These are phyloP conservation scores for Leptestheria dahalacensis DNA, from an alignment of 1,140 invertebrate species.

Conservation along the genomic window DNA sequence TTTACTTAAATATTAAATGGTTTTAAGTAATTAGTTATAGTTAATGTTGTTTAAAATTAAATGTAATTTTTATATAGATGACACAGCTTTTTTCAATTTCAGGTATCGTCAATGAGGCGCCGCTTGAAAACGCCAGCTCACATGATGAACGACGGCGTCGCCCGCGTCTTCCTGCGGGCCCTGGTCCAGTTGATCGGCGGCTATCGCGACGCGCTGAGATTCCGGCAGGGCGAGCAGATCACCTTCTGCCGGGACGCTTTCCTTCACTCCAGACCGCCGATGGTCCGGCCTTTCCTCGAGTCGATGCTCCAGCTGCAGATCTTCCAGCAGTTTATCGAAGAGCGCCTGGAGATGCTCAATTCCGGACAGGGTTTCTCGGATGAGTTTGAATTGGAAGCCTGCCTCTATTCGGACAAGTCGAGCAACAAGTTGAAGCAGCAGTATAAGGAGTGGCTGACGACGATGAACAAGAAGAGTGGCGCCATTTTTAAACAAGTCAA, in stretches of 20 bases:
- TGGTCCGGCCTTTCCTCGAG: slow-evolving; percentile 71
- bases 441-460: slow-evolving; percentile 54
- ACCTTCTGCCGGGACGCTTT: slow-evolving; percentile 75
- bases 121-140: slow-evolving; percentile 49
- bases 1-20: slow-evolving; percentile 10
- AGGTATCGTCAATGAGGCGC: slow-evolving; percentile 50
- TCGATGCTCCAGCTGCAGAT: slow-evolving; percentile 87
- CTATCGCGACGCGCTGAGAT: slow-evolving; percentile 75
- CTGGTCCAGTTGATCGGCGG: slow-evolving; percentile 83
- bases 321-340: slow-evolving; percentile 92
- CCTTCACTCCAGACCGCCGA: slow-evolving; percentile 58
- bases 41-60: no score
- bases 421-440: slow-evolving; percentile 57
- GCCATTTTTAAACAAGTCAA: slow-evolving; percentile 58
- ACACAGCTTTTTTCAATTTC: slow-evolving; percentile 22
- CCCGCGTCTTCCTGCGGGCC: slow-evolving; percentile 73
- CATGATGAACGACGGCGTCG: slow-evolving; percentile 72
- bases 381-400: slow-evolving; percentile 83
- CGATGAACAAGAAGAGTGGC: slow-evolving; percentile 46
- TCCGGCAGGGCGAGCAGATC: slow-evolving; percentile 61
- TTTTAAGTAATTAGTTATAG: no score
- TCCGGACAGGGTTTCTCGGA: slow-evolving; percentile 77
- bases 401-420: slow-evolving; percentile 65
- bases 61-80: no score
- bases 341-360: slow-evolving; percentile 74